Evolutionary conservation across 2,797 vertebrate species (phyloP), one percentile per base, ranked within the genome.

Genomic region (Channa striata): DNA sequence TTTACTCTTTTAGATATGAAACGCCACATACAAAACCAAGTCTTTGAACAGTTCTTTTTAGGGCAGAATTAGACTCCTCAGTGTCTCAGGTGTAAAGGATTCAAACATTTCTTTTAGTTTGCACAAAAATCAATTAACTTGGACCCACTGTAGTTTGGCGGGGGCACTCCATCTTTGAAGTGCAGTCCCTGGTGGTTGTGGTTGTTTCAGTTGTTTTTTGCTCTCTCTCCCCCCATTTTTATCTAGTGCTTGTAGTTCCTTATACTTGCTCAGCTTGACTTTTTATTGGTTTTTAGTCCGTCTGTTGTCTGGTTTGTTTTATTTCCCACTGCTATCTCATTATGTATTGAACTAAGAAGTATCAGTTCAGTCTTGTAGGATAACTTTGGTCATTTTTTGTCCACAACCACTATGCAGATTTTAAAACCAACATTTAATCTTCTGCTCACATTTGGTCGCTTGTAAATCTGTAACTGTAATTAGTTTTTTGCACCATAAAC

Each of bases 101-200:
- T 58, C 12, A 44, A 71, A 65, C 50, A 36, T 77, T 72, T 72
- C 6, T 73, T 59, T 72, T 23, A 72, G 50, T 34, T 20, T 60
- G 40, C 57, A 59, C 63, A 77, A 48, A 59, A 80, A 77, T 70
- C 60, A 80, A 62, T 80, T 80, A 47, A 72, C 78, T 78, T 67
- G 21, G 48, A 25, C 51, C 59, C n/a, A 23, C 20, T 73, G 25
- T 48, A 58, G 59, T 53, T 67, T 74, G 59, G 61, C 61, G 69
- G 68, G 43, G 57, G 36, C 13, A 6, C 2, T 78, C 39, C 50
- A 59, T 53, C 74, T 59, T 62, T 6, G 23, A 74, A 53, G 53
- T 64, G 46, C 8, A 44, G 21, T 39, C 30, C 25, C 25, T 30
- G 25, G 47, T 59, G 11, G 20, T 70, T 40, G 42, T 39, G 40